Evolutionary conservation across 2,113 vertebrate genomes (phyloP).

Genomic region (Tauraco erythrolophus): DNA sequence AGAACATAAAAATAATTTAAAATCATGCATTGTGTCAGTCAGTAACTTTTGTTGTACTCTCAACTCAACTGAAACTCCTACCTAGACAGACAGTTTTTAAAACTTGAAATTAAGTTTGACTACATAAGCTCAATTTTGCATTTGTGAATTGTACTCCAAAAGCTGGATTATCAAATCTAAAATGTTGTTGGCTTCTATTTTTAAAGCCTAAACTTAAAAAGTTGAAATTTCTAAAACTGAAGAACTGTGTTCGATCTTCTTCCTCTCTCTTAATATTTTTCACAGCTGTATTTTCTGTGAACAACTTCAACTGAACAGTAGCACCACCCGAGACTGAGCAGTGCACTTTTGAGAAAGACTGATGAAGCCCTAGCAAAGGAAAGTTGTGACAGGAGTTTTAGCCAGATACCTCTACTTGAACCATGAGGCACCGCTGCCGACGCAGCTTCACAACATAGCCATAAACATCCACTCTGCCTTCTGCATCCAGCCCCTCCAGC

Average conservation of each 20-base stretch:
- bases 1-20: background rate
- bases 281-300: background rate
- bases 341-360: background rate
- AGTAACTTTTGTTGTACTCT: background rate
- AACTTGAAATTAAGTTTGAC: background rate
- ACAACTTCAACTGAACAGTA: background rate
- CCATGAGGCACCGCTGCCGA: conserved; percentile 95
- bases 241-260: background rate
- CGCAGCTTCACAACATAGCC: conserved; percentile 90
- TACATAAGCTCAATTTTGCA: background rate
- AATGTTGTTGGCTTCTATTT: background rate
- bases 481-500: conserved; percentile 91
- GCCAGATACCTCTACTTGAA: conserved; percentile 92
- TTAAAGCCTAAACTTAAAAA: background rate
- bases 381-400: background rate
- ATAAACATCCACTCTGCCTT: conserved; percentile 91
- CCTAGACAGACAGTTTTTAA: background rate
- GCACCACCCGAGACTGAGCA: background rate
- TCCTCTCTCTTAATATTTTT: background rate
- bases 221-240: background rate
- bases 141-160: background rate
- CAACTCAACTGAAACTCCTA: background rate
- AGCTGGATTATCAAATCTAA: background rate
- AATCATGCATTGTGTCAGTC: background rate
- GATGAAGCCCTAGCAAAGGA: background rate